A percentile compares a stretch with the other conserved stretches of the same genome.
Conservation (phyloP, 2,113 vertebrate species). For the Smithornis capensis region DNA sequence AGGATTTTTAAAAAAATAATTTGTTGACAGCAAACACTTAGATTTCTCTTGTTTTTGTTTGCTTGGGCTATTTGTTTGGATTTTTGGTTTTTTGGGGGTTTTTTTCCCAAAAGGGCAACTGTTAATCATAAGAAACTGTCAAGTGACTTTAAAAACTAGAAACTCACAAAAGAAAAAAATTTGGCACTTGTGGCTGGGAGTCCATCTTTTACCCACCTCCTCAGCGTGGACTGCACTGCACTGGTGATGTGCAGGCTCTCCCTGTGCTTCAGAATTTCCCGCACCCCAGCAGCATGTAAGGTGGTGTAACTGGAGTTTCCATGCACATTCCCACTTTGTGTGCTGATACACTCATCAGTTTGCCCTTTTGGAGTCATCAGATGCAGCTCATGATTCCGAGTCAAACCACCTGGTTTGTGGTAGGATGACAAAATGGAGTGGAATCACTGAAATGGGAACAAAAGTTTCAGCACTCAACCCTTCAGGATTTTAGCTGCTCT, state of each 20-base stretch:
- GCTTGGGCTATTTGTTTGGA: not conserved
- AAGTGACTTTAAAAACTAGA: conserved; percentile 49
- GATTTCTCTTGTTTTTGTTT: not conserved
- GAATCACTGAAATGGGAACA: not conserved
- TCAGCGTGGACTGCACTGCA: rapidly evolving
- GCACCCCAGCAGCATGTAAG: not conserved
- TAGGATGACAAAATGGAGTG: not conserved
- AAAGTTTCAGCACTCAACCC: not conserved
- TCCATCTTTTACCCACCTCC: not conserved
- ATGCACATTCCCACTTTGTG: not conserved
- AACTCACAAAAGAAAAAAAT: conserved; percentile 36
- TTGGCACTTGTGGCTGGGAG: not conserved
- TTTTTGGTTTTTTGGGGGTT: not conserved
- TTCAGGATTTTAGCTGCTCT: not conserved
- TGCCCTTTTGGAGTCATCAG: not conserved
- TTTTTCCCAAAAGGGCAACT: conserved; percentile 35
- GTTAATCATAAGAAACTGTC: conserved; percentile 56
- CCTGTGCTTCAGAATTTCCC: not conserved
- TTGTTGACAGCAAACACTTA: conserved; percentile 43
- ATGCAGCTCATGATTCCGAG: rapidly evolving
- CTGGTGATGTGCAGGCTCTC: not conserved
- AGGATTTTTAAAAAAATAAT: not conserved
- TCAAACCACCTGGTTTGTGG: not conserved
- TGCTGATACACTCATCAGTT: not conserved
- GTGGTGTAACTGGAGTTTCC: not conserved